A percentile compares a stretch with the other conserved stretches of the same genome.
Conservation (phyloP, 1,140 invertebrate species). For the Heliothis subflexa region DNA sequence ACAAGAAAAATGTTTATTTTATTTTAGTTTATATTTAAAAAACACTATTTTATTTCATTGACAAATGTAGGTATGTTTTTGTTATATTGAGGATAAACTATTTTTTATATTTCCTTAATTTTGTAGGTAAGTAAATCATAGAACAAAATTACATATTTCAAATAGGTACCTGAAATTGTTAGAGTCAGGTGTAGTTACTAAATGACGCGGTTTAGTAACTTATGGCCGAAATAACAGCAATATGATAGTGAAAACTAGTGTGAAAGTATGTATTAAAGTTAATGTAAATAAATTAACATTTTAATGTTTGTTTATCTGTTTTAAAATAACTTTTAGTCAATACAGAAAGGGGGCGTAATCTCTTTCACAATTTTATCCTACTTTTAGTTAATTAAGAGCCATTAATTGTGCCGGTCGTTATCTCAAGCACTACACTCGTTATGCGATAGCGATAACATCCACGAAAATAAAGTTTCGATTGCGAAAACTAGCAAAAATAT, state of each 20-base stretch:
- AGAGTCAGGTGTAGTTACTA: background rate
- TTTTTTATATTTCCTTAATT: no score
- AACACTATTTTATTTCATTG: no score
- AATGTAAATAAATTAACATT: background rate
- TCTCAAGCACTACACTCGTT: background rate
- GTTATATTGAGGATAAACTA: no score
- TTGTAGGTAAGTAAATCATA: background rate
- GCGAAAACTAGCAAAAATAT: constrained; percentile 49
- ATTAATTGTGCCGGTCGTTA: background rate
- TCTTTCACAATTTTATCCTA: background rate
- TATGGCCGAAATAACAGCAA: background rate
- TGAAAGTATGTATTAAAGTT: background rate
- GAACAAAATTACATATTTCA: background rate
- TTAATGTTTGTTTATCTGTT: constrained; percentile 24
- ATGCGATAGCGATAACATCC: background rate
- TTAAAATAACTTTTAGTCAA: background rate
- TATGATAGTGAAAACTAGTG: background rate
- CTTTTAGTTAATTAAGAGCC: background rate
- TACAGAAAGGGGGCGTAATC: constrained; percentile 27
- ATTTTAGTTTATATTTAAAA: no score
- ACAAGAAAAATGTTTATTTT: no score
- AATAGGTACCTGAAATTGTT: background rate
- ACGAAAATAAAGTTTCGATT: constrained; percentile 12
- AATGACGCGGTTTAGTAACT: background rate
- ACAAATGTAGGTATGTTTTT: no score